phyloP scores from a whole-genome alignment of 2,113 vertebrate species.

The Oryzias celebensis region DNA sequence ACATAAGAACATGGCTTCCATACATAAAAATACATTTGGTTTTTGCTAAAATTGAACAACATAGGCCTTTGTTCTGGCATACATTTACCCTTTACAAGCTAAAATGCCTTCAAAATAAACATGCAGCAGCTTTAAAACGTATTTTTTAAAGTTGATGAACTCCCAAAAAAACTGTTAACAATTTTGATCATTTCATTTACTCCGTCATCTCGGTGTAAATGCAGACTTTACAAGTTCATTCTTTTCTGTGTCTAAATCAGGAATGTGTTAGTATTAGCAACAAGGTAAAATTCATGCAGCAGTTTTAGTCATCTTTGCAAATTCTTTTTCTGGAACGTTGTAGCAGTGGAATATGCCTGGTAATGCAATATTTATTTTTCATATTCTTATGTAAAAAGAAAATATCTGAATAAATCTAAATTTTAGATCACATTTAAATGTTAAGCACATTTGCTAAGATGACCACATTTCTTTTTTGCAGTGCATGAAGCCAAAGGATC shows the following conservation, averaged over 20 bases:
- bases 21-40: too few species aligned
- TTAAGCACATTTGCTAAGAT: conserved; percentile 32
- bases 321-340: conserved; percentile 2
- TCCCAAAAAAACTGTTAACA: conserved; percentile 9
- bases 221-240: conserved; percentile 6
- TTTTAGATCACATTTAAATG: background rate
- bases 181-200: conserved; percentile 22
- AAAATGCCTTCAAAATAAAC: conserved; percentile 26
- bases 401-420: background rate
- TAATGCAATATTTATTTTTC: background rate
- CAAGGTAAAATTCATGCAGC: conserved; percentile 25
- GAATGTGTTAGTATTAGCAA: conserved; percentile 10
- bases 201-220: conserved; percentile 32
- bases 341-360: too few species aligned
- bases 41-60: background rate
- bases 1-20: too few species aligned
- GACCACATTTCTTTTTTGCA: conserved; percentile 24
- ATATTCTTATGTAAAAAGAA: background rate
- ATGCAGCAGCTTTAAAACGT: conserved; percentile 13
- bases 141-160: background rate
- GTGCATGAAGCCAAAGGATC: conserved; percentile 22
- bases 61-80: background rate
- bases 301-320: conserved; percentile 48
- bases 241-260: background rate
- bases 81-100: background rate